These are phyloP conservation scores for Morone chrysops DNA, from an alignment of 2,113 vertebrate genomes.

Conservation along the genomic window DNA sequence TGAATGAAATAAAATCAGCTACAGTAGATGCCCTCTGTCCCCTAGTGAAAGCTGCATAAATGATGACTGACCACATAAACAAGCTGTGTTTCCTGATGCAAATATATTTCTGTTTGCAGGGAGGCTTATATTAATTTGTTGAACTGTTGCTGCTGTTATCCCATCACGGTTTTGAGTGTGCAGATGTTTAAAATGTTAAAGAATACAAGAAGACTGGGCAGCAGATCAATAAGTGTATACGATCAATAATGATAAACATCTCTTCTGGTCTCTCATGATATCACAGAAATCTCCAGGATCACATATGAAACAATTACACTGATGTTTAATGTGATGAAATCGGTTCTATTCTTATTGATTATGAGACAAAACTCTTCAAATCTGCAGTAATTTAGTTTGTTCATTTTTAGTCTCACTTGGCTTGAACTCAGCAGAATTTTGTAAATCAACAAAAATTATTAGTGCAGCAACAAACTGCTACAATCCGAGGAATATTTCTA, in stretches of 20 bases:
- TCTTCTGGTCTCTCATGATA: not conserved
- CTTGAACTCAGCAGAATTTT: not conserved
- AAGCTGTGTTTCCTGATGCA: not conserved
- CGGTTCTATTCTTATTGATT: too few species aligned
- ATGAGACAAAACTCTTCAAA: too few species aligned
- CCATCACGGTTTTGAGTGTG: not conserved
- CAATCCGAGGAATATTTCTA: too few species aligned
- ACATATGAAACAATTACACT: not conserved
- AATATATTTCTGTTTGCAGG: not conserved
- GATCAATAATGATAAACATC: not conserved
- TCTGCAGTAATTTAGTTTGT: too few species aligned
- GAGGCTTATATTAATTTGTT: conserved; percentile 7
- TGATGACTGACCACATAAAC: not conserved
- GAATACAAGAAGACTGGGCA: not conserved
- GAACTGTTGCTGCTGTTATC: not conserved
- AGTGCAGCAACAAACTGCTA: too few species aligned
- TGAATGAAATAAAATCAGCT: not conserved
- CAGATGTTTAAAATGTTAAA: not conserved
- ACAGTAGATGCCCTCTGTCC: not conserved
- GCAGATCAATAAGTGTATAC: not conserved
- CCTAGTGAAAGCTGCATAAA: not conserved
- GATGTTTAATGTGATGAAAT: not conserved
- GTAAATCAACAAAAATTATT: not conserved
- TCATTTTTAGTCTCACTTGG: too few species aligned
- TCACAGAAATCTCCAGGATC: not conserved